Evolutionary conservation across 2,888 invertebrate genomes (phyloP), one percentile per base, ranked within the genome.

Genomic region (Cremastinae sp.): DNA sequence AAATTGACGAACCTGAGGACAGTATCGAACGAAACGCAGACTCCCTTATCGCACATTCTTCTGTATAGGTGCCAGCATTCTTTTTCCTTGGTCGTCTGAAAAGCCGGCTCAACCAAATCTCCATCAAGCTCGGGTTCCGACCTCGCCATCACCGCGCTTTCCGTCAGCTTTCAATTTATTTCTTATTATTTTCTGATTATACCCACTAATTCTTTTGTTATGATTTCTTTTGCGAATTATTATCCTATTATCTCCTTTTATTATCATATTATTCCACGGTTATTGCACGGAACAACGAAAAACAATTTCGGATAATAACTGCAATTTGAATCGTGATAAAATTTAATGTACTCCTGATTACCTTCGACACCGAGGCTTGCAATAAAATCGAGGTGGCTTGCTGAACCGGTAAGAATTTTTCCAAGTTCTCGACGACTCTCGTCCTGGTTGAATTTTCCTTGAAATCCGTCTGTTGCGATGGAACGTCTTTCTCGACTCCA

Each of bases 41-140:
- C 91, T 0, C 94, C 94, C 83, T 93, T 94, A 71, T 92, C 92
- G 39, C 91, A 92, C 94, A 94, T 94, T 89, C 93, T 92, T 79
- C 92, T 91, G 82, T 93, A 94, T 78, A 94, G 90, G 73, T 92
- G 92, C 94, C 94, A 94, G 83, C 94, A 94, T 86, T 94, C 93
- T 61, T 91, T 91, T 80, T 93, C 93, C 83, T 93, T 93, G 0
- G 90, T 88, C 10, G 91, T 91, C 78, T 91, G 90, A 75, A 92
- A 91, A 68, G 90, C 90, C 0, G 91, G 90, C n/a, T 91, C 91
- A 75, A 85, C 88, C 20, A 86, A 71, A 37, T 87, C 79, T 78
- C 84, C 8, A 83, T 87, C 72, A 62, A 65, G 72, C 1, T 76
- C 71, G 5, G 79, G 80, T 39, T 61, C 79, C 3, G 78, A 10